Evolutionary conservation across 2,113 vertebrate genomes (phyloP).

Genomic region (Electrona antarctica): DNA sequence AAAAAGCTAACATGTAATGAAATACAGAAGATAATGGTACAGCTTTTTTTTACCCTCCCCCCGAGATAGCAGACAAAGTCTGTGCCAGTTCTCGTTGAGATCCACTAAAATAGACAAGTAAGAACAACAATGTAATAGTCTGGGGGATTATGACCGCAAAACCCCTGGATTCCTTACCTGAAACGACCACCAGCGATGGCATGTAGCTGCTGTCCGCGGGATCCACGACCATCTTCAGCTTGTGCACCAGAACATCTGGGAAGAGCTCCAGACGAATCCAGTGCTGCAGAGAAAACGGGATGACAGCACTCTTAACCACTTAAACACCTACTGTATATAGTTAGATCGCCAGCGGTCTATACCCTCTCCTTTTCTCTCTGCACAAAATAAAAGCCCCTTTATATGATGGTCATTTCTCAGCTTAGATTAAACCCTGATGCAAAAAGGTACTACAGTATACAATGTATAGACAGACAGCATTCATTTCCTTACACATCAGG

Average conservation of each 20-base stretch:
- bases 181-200: constrained; percentile 97
- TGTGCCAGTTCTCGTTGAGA: no score
- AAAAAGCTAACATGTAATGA: no score
- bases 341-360: not conserved
- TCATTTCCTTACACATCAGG: no score
- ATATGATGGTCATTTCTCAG: not conserved
- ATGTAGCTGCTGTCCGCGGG: constrained; percentile 99
- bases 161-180: constrained; percentile 77
- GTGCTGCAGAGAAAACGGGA: constrained; percentile 79
- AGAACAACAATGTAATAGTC: no score
- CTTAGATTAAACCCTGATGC: no score
- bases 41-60: no score
- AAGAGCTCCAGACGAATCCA: constrained; percentile 98
- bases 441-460: no score
- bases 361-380: not conserved
- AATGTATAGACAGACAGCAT: no score
- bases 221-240: constrained; percentile 94
- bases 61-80: no score
- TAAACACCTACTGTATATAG: not conserved
- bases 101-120: no score
- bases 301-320: not conserved
- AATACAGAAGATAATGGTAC: no score
- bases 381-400: constrained; percentile 1
- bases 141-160: no score
- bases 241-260: constrained; percentile 93